phyloP scores from a whole-genome alignment of 2,888 invertebrate species.

The Isoperla grammatica region DNA sequence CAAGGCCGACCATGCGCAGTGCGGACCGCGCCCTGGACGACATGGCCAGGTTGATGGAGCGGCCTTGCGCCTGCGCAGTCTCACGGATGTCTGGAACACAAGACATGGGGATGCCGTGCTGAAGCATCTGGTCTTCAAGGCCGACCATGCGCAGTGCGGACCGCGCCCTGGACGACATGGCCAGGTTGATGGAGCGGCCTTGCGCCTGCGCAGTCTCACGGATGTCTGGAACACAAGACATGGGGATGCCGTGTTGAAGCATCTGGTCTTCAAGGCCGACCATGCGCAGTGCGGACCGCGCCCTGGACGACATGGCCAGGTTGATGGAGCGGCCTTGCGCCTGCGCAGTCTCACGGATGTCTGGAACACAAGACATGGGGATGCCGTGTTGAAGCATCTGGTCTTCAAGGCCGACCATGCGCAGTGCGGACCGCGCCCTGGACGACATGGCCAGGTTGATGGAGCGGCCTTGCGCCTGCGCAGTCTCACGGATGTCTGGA shows the following conservation, averaged over 20 bases:
- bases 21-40: conserved; percentile 83
- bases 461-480: conserved; percentile 73
- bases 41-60: conserved; percentile 91
- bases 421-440: conserved; percentile 77
- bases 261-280: conserved; percentile 71
- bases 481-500: conserved; percentile 69
- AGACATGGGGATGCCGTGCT: conserved; percentile 18
- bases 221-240: conserved; percentile 75
- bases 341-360: conserved; percentile 66
- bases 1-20: conserved; percentile 72
- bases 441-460: conserved; percentile 91
- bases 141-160: conserved; percentile 75
- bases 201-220: conserved; percentile 67
- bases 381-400: conserved; percentile 64
- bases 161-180: conserved; percentile 80
- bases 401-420: conserved; percentile 71
- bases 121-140: conserved; percentile 60
- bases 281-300: conserved; percentile 69
- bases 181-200: conserved; percentile 92
- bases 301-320: conserved; percentile 83
- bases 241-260: conserved; percentile 70
- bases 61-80: conserved; percentile 65
- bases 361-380: conserved; percentile 68
- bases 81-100: conserved; percentile 64
- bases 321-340: conserved; percentile 88